Conservation (phyloP, 2,113 vertebrate species). For the Corydoras sp. region DNA sequence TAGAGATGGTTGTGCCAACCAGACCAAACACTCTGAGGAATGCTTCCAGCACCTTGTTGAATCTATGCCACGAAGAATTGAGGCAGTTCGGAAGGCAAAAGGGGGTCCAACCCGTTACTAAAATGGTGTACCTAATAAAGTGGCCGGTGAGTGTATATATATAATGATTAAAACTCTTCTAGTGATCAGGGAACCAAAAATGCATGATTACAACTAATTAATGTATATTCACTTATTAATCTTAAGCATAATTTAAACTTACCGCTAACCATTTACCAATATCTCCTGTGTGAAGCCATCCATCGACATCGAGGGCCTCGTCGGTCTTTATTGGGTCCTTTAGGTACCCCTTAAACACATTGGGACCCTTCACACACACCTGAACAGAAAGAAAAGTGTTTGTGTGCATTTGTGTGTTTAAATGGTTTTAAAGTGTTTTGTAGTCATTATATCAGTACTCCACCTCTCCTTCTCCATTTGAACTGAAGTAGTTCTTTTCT, state of each 20-base stretch:
- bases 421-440: background rate
- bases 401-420: background rate
- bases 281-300: slow-evolving; percentile 96
- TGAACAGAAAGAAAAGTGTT: slow-evolving; percentile 47
- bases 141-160: no score
- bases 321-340: slow-evolving; percentile 85
- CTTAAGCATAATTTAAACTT: slow-evolving; percentile 32
- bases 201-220: no score
- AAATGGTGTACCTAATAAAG: no score
- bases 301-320: slow-evolving; percentile 82
- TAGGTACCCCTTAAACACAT: slow-evolving; percentile 96
- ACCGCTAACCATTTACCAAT: slow-evolving; percentile 93
- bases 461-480: slow-evolving; percentile 94
- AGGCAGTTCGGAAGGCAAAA: no score
- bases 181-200: no score
- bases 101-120: no score
- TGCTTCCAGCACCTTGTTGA: no score
- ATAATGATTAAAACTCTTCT: no score
- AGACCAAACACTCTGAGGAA: no score
- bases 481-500: slow-evolving; percentile 93
- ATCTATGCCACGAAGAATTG: no score
- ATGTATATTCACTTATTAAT: no score
- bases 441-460: slow-evolving; percentile 6
- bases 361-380: slow-evolving; percentile 96
- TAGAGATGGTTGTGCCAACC: no score